phyloP scores from a whole-genome alignment of 2,797 vertebrate species.

The Melanotaenia trifasciata region DNA sequence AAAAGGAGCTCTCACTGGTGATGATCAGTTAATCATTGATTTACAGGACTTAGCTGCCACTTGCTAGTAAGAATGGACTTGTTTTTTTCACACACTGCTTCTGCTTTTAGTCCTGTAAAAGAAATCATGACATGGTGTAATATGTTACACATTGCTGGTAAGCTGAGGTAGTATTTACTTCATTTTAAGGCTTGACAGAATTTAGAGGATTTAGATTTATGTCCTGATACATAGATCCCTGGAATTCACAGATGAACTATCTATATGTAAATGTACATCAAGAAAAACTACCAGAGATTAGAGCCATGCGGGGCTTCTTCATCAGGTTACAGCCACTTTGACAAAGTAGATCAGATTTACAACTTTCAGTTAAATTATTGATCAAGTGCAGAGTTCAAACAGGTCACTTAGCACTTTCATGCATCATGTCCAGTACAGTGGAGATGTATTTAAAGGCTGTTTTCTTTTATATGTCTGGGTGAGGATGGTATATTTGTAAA shows the following conservation, averaged over 20 bases:
- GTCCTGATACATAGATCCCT: too few relatives aligned
- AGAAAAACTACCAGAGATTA: neutral
- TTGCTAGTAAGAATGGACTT: neutral
- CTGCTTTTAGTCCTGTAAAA: neutral
- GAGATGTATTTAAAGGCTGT: too few relatives aligned
- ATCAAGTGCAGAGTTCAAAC: neutral
- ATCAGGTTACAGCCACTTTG: neutral
- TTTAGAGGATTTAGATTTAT: neutral
- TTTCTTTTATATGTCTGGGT: too few relatives aligned
- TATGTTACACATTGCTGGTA: neutral
- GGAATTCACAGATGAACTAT: neutral
- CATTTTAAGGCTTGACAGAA: neutral
- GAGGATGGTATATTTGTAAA: too few relatives aligned
- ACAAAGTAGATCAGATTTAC: slow-evolving; percentile 2
- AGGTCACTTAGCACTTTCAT: neutral
- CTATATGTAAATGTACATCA: neutral
- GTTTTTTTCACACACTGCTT: neutral
- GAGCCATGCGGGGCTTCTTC: neutral
- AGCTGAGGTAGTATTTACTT: neutral
- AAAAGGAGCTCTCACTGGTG: too few relatives aligned
- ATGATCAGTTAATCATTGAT: neutral
- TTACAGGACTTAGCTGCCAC: neutral
- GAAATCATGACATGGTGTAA: neutral
- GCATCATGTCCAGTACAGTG: too few relatives aligned
- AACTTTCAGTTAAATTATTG: slow-evolving; percentile 3